Evolutionary conservation across 2,888 invertebrate genomes (phyloP).

Genomic region (Aphodius sticticus): DNA sequence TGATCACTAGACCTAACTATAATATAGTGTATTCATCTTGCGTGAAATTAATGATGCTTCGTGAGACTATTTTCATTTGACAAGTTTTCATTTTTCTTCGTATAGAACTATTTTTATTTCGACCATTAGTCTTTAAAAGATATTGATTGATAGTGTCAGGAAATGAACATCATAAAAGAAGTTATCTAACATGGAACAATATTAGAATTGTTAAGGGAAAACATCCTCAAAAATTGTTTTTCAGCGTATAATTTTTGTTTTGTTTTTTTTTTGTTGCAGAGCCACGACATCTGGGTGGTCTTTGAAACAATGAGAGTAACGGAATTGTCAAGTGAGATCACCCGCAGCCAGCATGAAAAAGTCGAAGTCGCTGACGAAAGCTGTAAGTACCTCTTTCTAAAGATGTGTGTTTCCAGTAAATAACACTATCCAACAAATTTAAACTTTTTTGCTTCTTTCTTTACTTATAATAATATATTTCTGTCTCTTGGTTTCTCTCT

Average conservation of each 20-base stretch:
- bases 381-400: conserved; percentile 49
- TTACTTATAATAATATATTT: no score
- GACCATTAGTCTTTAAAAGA: no score
- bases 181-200: no score
- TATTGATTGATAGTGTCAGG: no score
- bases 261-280: conserved; percentile 27
- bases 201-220: no score
- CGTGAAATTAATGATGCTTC: no score
- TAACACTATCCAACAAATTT: background rate
- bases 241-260: background rate
- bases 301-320: conserved; percentile 60
- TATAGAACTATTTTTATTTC: no score
- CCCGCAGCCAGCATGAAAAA: conserved; percentile 60
- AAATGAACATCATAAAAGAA: no score
- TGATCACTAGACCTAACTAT: background rate
- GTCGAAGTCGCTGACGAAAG: conserved; percentile 57
- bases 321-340: conserved; percentile 58
- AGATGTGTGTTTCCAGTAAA: background rate
- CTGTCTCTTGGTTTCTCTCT: no score
- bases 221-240: background rate
- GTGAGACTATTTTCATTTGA: no score
- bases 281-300: conserved; percentile 46
- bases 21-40: no score
- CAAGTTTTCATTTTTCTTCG: no score
- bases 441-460: background rate